Base-by-base conservation (phyloP, 2,888 invertebrate genomes). In the Auanema sp. region DNA sequence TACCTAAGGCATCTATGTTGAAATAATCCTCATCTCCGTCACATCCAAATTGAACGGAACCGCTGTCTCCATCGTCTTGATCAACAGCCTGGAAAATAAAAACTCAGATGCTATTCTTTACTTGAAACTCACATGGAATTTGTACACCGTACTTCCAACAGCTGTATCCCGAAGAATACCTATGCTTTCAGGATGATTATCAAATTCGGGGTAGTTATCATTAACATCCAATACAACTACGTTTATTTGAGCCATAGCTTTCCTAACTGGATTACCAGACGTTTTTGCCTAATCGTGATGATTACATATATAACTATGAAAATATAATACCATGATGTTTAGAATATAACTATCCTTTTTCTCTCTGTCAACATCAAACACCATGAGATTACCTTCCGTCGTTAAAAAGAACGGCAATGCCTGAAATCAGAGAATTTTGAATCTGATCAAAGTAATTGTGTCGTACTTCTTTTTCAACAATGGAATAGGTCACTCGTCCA, bases 181-280 rank as follows among this genome's bases (percentile, higher is more conserved):
- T 25, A 80, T 54, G 12, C 67, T 33, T 11, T 63, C 60, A 6
- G 72, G 68, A 54, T 68, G 67, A 6, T 58, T 44, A 49, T 71
- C 60, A 57, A 81, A 79, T 12, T 54, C 41, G 10, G 81, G 81
- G 44, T 68, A 71, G 60, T 81, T 81, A 68, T 81, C 81, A 54
- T 81, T 81, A 14, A 81, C 77, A 54, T 81, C 80, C 1, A 78
- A 58, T 57, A 81, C 74, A 8, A 71, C 72, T 11, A 81, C 72
- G 16, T 76, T 76, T n/a, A 81, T 60, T 1, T 57, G 52, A 3
- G 79, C 66, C 6, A 51, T n/a, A 1, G 76, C 72, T 18, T 42
- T 33, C 8, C 33, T 33, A 33, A 33, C 33, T 5, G 33, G 21
- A n/a, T 52, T 25, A n/a, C 18, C 52, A 52, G 21, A 21, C 5